phyloP scores from a whole-genome alignment of 2,797 vertebrate species.

The Hippopotamyrus pictus region DNA sequence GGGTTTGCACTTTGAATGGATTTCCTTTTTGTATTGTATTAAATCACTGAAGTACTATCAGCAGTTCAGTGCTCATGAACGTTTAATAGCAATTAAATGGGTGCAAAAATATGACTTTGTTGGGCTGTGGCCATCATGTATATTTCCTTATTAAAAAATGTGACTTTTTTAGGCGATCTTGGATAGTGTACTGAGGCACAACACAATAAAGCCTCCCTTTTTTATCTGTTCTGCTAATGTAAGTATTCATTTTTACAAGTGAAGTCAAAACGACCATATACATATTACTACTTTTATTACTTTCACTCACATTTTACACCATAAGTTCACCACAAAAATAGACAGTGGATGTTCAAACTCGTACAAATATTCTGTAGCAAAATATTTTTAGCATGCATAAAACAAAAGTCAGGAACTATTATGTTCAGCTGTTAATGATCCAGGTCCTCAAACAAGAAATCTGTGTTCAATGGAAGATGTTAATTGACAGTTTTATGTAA shows the following conservation, averaged over 20 bases:
- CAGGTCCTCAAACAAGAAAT: not conserved
- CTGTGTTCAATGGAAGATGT: not conserved
- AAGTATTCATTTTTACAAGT: not conserved
- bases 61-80: constrained; percentile 18
- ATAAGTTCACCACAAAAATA: not conserved
- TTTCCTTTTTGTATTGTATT: not conserved
- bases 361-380: not conserved
- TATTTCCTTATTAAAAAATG: constrained; percentile 22
- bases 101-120: not conserved
- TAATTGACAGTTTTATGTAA: not conserved
- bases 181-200: not conserved
- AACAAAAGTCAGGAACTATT: not conserved
- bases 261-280: not conserved
- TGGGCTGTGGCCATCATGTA: constrained; percentile 16
- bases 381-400: not conserved
- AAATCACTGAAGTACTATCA: not conserved
- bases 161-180: constrained; percentile 29
- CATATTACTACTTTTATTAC: not conserved
- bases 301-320: not conserved
- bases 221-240: not conserved
- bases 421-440: not conserved
- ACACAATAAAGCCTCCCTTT: not conserved
- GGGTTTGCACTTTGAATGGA: not conserved
- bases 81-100: constrained; percentile 10
- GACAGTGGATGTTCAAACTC: not conserved